phyloP scores from a whole-genome alignment of 1,140 invertebrate species.

The Brachionus plicatilis region DNA sequence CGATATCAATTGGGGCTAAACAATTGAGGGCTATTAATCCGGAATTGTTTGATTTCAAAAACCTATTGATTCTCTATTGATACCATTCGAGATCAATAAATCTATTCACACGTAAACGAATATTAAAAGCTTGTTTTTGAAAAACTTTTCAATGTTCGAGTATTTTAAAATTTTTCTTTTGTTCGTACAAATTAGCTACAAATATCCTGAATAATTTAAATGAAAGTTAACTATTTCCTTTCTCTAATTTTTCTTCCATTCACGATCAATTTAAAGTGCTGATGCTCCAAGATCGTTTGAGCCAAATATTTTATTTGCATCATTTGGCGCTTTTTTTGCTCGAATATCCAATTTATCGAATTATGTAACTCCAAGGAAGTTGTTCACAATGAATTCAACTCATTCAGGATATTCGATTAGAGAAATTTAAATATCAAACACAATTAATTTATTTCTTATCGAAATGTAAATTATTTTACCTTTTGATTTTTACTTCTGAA shows the following conservation, averaged over 20 bases:
- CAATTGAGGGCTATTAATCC: background rate
- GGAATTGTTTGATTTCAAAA: constrained; percentile 20
- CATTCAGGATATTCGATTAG: background rate
- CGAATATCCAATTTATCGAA: background rate
- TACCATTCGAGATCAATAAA: constrained; percentile 26
- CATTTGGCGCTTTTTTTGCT: background rate
- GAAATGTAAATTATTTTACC: background rate
- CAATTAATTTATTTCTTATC: background rate
- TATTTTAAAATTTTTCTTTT: background rate
- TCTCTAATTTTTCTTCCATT: background rate
- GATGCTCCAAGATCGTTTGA: background rate
- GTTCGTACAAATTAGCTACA: background rate
- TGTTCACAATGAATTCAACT: background rate
- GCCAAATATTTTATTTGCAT: background rate
- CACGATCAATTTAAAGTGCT: background rate
- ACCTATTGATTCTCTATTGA: constrained; percentile 9
- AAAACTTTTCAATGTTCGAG: background rate
- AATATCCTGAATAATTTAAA: constrained; percentile 2
- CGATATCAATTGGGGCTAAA: background rate
- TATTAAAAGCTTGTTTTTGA: background rate
- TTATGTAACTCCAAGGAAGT: background rate
- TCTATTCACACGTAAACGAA: constrained; percentile 29
- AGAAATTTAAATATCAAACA: background rate
- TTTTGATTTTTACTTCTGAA: background rate
- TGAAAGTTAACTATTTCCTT: background rate